Conservation (phyloP, 2,888 invertebrate species). For the Chrysodeixis includens region DNA sequence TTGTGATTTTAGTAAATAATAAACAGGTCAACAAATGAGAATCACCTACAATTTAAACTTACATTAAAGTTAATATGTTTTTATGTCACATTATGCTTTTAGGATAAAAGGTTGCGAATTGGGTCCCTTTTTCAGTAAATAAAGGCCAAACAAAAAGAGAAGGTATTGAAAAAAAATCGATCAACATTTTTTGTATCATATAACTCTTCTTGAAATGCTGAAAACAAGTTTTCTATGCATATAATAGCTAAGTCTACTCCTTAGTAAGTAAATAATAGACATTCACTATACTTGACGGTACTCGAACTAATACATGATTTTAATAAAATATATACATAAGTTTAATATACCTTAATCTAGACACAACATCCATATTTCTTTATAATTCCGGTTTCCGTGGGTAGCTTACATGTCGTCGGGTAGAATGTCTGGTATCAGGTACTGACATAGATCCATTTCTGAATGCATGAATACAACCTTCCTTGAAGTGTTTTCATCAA, state of each 20-base stretch:
- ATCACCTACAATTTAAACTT: neutral
- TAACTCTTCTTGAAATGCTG: neutral
- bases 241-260: neutral
- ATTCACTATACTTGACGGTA: constrained; percentile 22
- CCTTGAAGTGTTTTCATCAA: constrained; percentile 93
- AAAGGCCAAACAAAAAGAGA: neutral
- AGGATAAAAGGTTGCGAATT: neutral
- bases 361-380: constrained; percentile 35
- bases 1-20: too few relatives aligned
- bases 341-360: constrained; percentile 35
- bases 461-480: constrained; percentile 93
- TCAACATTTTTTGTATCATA: neutral
- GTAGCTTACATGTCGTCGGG: constrained; percentile 90
- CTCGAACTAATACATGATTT: constrained; percentile 18
- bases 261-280: neutral
- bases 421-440: constrained; percentile 94
- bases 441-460: constrained; percentile 92
- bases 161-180: neutral
- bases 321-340: constrained; percentile 38
- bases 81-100: neutral
- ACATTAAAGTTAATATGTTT: too few relatives aligned
- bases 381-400: constrained; percentile 46
- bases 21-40: neutral
- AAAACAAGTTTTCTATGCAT: neutral
- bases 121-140: too few relatives aligned